Conservation (phyloP, 2,888 invertebrate genomes). For the Malthinus seriepunctatus region DNA sequence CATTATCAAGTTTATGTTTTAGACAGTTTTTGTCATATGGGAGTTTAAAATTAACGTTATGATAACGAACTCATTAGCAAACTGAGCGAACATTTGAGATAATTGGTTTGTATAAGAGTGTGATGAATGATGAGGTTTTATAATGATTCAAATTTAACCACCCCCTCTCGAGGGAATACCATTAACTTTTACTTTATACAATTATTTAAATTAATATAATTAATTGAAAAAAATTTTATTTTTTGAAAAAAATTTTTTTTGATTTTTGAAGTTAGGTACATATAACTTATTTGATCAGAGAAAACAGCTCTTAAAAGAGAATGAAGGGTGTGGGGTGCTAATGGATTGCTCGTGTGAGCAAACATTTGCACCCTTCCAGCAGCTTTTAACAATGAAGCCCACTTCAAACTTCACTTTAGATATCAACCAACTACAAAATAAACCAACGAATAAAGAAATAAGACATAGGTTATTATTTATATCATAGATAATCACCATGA, state of each 20-base stretch:
- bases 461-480: no score
- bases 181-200: constrained; percentile 12
- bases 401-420: constrained; percentile 28
- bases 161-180: constrained; percentile 38
- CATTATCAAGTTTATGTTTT: not conserved
- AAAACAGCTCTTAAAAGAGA: constrained; percentile 10
- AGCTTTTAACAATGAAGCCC: constrained; percentile 28
- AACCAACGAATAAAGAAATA: constrained; percentile 4
- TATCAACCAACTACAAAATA: constrained; percentile 23
- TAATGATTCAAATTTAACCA: constrained; percentile 35
- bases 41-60: constrained; percentile 9
- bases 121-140: constrained; percentile 37
- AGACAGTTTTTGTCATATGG: constrained; percentile 3
- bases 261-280: constrained; percentile 1
- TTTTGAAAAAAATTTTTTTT: not conserved
- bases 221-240: not conserved
- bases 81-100: constrained; percentile 24
- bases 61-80: constrained; percentile 27
- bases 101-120: constrained; percentile 32
- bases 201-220: constrained; percentile 1
- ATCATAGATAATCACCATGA: no score
- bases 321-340: constrained; percentile 26
- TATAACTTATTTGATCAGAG: constrained; percentile 1
- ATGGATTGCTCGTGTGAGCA: constrained; percentile 37
- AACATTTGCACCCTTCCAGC: constrained; percentile 31